These are phyloP conservation scores for Leptogaster cylindrica DNA, from an alignment of 2,888 invertebrate species.

Conservation along the genomic window DNA sequence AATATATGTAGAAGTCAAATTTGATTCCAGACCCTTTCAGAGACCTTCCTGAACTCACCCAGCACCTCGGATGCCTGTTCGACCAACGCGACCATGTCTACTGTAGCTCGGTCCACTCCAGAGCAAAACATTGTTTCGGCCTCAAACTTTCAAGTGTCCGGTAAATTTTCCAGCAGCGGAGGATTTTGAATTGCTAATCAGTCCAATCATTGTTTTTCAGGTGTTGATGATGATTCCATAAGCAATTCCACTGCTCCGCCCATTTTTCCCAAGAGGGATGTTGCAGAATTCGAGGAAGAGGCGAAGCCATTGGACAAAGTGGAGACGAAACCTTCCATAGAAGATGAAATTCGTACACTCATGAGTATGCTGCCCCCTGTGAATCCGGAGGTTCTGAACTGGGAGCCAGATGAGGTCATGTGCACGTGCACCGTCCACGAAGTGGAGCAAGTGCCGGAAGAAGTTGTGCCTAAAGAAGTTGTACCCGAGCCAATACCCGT, in stretches of 20 bases:
- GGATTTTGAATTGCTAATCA: too few species aligned
- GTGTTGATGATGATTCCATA: background rate
- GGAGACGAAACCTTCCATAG: slow-evolving; percentile 45
- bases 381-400: slow-evolving; percentile 45
- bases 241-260: slow-evolving; percentile 1
- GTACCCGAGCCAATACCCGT: slow-evolving; percentile 16
- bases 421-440: slow-evolving; percentile 51
- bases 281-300: background rate
- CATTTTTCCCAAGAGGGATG: background rate
- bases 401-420: slow-evolving; percentile 44
- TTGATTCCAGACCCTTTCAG: too few species aligned
- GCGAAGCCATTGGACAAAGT: background rate
- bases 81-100: slow-evolving; percentile 52
- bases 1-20: too few species aligned
- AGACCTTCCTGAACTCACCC: slow-evolving; percentile 55
- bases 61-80: slow-evolving; percentile 54
- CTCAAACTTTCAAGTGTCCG: background rate
- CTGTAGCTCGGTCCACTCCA: slow-evolving; percentile 49
- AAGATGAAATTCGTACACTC: slow-evolving; percentile 50
- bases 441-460: slow-evolving; percentile 30
- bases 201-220: too few species aligned
- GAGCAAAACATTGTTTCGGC: slow-evolving; percentile 47
- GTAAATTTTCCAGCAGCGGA: too few species aligned
- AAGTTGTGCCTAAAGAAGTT: slow-evolving; percentile 23
- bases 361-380: slow-evolving; percentile 49